These are phyloP conservation scores for Butorides virescens DNA, from an alignment of 2,113 vertebrate species.

Conservation along the genomic window DNA sequence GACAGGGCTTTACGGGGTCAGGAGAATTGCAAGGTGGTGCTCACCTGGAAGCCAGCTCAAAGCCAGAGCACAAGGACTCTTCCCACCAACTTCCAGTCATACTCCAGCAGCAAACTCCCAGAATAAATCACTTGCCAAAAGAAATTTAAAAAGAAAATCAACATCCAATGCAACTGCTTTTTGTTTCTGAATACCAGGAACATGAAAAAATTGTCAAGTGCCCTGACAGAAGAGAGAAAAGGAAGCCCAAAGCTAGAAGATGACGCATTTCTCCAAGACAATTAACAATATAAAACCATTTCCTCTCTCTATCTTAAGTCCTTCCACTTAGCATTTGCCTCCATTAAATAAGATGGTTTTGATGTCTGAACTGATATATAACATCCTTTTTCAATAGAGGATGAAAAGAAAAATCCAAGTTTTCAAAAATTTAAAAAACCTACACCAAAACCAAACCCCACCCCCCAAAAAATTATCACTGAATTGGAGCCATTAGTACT, in stretches of 20 bases:
- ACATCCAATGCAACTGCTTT: fast-evolving
- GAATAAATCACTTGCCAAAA: background rate
- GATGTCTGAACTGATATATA: background rate
- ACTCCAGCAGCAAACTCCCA: background rate
- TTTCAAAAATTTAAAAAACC: no score
- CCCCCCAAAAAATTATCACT: background rate
- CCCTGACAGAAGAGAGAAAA: background rate
- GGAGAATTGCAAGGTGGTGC: fast-evolving
- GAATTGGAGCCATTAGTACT: background rate
- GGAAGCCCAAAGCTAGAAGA: background rate
- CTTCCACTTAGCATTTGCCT: background rate
- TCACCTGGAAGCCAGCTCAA: background rate
- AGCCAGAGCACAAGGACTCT: background rate
- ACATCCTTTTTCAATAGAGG: background rate
- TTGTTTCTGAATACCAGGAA: background rate
- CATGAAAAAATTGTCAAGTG: background rate
- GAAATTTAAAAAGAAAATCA: background rate
- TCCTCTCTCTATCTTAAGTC: background rate
- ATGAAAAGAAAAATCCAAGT: background rate
- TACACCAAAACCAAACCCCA: background rate
- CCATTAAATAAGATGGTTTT: background rate
- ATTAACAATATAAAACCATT: background rate
- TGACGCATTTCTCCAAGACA: fast-evolving
- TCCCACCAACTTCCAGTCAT: background rate
- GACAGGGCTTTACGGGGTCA: background rate